Evolutionary conservation across 1,140 invertebrate genomes (phyloP), one percentile per base, ranked within the genome.

Genomic region (Scylla paramamosain): DNA sequence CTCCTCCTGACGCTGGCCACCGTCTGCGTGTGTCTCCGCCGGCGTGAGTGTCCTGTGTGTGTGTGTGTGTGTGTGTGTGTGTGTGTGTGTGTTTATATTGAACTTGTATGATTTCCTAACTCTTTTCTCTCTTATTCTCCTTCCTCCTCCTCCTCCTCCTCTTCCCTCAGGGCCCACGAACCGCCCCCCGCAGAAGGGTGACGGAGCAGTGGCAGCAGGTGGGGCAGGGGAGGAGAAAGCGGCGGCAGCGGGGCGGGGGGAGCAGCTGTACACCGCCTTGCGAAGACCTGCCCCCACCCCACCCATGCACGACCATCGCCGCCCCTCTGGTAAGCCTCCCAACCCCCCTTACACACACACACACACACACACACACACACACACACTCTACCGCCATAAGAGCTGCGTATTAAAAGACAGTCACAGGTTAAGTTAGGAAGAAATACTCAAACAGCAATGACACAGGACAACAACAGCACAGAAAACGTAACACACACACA

Each of bases 1-100:
- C 82, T 94, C 39, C 39, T 94, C 86, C 93, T 94, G 0, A 90
- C 93, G 0, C 77, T 94, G 10, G 86, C 87, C 82, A 94, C 93
- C 25, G 93, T 94, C 48, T 46, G 88, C 87, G 90, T 94, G 83
- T 94, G 93, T 59, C 77, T 89, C 16, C 39, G 86, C 4, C 86
- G 87, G 48, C 93, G 93, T 94, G 87, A 94, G 93, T 88, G 59
- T 48, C 28, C 0, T 32, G 59, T 45, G 52, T 52, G 29, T 67
- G 29, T 45, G 32, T 92, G 31, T 92, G n/a, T n/a, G 67, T 77
- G 67, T 77, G 67, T 77, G 20, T 7, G 16, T n/a, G 67, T n/a
- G 67, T 77, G 67, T 77, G 67, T 77, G 8, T 77, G 6, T 77
- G 67, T 77, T 7, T 77, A 3, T 77, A 77, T 77, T n/a, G 6